These are phyloP conservation scores for Drosophila ohnishii DNA, from an alignment of 1,140 invertebrate genomes.

Conservation along the genomic window DNA sequence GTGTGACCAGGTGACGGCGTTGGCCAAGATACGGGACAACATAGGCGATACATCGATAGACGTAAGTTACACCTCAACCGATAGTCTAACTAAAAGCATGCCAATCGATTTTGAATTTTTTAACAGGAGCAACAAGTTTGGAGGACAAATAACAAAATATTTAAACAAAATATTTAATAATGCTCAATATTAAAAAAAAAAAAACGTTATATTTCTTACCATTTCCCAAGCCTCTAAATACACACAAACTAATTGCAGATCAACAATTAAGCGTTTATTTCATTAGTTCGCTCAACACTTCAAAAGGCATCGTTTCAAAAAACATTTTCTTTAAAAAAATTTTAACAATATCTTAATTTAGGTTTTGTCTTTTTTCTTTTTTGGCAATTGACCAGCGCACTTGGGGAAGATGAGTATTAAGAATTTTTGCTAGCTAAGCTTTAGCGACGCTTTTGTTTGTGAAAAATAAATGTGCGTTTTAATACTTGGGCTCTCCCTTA, in stretches of 20 bases:
- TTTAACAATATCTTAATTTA: slow-evolving; percentile 14
- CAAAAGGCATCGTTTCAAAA: slow-evolving; percentile 4
- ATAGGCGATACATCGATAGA: neutral
- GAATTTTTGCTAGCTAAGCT: slow-evolving; percentile 15
- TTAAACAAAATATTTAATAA: neutral
- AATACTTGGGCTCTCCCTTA: slow-evolving; percentile 22
- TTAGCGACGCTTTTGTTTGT: slow-evolving; percentile 2
- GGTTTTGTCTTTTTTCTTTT: neutral
- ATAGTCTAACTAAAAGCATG: neutral
- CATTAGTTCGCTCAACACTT: slow-evolving; percentile 8
- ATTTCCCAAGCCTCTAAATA: no score
- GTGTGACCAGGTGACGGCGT: slow-evolving; percentile 10
- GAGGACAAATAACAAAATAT: neutral
- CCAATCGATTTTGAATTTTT: neutral
- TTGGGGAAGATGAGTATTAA: slow-evolving; percentile 15
- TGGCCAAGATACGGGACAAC: neutral
- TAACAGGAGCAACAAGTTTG: neutral
- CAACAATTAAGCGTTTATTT: slow-evolving; percentile 30
- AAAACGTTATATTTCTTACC: no score
- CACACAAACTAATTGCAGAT: neutral
- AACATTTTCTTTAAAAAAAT: slow-evolving; percentile 3
- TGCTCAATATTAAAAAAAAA: no score
- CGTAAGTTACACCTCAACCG: neutral
- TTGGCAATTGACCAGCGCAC: slow-evolving; percentile 30
- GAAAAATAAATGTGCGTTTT: slow-evolving; percentile 26